These are phyloP conservation scores for Propithecus coquereli DNA, from an alignment of 2,113 vertebrate genomes.

Conservation along the genomic window DNA sequence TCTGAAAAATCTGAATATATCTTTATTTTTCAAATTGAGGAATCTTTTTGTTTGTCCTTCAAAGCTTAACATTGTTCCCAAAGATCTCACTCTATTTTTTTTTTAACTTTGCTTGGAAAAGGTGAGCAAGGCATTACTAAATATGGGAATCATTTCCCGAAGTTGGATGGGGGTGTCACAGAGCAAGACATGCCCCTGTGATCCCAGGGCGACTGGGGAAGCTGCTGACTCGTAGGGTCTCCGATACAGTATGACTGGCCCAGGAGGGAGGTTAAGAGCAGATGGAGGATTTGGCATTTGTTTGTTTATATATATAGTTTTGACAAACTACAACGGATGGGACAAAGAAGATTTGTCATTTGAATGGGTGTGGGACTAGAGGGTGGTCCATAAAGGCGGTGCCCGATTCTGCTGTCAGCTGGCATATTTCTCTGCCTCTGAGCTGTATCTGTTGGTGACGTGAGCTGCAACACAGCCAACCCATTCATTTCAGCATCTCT, in stretches of 20 bases:
- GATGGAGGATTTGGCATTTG: neutral
- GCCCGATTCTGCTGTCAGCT: neutral
- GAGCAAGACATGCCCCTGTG: neutral
- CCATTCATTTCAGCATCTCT: neutral
- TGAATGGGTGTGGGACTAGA: neutral
- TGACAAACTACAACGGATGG: too few relatives aligned
- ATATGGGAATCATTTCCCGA: neutral
- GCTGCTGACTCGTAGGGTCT: neutral
- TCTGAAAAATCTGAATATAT: slow-evolving; percentile 56
- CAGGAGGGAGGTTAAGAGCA: neutral
- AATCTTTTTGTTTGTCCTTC: neutral
- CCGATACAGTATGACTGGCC: neutral
- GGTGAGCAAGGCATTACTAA: neutral
- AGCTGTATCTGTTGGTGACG: neutral
- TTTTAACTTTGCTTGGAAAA: neutral
- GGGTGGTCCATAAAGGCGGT: neutral
- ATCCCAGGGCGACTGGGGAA: slow-evolving; percentile 59
- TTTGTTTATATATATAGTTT: too few relatives aligned
- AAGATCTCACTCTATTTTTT: neutral
- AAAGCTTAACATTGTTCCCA: neutral
- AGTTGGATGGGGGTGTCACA: neutral
- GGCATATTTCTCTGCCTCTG: neutral
- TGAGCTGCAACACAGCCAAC: neutral
- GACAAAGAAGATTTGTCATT: neutral
- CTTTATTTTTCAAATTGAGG: slow-evolving; percentile 44